Evolutionary conservation across 2,888 invertebrate species (phyloP), one percentile per base, ranked within the genome.

Genomic region (Lysandra coridon): DNA sequence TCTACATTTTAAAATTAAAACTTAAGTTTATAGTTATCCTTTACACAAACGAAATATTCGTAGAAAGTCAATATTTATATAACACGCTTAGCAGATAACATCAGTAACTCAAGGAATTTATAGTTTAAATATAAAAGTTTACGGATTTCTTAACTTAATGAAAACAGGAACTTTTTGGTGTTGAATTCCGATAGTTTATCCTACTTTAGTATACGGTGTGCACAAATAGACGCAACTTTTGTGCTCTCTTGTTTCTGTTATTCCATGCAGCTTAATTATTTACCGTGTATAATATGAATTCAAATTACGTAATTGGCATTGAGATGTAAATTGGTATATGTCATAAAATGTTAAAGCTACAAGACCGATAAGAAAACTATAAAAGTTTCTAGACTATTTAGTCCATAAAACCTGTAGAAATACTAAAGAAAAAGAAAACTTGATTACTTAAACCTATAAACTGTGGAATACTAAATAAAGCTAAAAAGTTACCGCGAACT

Each of bases 31-130:
- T 6, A 23, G 6, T 60, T 23, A 60, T 23, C 60, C 23, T 60
- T 60, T 60, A n/a, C 60, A 60, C 0, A 14, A 1, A n/a, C 5
- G 0, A 53, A 14, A 53, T 17, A 17, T 57, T 17, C 60, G n/a
- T 62, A 62, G 60, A 62, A 62, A 62, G 60, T 62, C 60, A 62
- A 62, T 23, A 62, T 62, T 23, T 62, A 62, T n/a, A 62, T 62
- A 62, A 60, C 60, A 60, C 60, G 60, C n/a, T n/a, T n/a, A 60
- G 60, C n/a, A 30, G 64, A 30, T 30, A 64, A 23, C 30, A 64
- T 64, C 30, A 30, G 64, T 64, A 12, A 62, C 14, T 62, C 2
- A n/a, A 30, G 10, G 64, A 64, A 64, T 64, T 30, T 30, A 64
- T 64, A 23, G 64, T 64, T 64, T 64, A 23, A 23, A 64, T 64